Percentiles rank a stretch among this genome's conserved stretches.
Conservation (phyloP, 2,888 invertebrate species). For the Sicus ferrugineus region DNA sequence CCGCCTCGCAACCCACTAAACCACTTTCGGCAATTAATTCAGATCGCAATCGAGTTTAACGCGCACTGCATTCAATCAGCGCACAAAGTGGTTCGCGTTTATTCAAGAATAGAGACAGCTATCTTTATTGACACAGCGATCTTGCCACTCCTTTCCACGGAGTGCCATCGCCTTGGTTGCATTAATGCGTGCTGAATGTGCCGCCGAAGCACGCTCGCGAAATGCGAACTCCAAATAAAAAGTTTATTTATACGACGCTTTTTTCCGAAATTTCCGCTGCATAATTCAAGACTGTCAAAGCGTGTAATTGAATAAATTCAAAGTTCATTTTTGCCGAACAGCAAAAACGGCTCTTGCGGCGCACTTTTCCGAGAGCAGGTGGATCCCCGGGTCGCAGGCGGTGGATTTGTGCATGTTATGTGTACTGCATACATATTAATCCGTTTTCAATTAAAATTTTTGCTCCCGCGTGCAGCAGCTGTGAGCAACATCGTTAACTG, state of each 20-base stretch:
- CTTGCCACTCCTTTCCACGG: not conserved
- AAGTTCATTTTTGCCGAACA: not conserved
- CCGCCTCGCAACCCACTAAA: not conserved
- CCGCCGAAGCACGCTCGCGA: not conserved
- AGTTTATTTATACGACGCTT: not conserved
- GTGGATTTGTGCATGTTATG: not conserved
- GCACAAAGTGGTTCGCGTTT: conserved; percentile 11
- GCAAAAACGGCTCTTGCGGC: not conserved
- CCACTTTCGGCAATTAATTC: conserved; percentile 8
- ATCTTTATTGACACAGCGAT: not conserved
- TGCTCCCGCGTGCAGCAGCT: not conserved
- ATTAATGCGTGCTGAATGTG: too few relatives aligned
- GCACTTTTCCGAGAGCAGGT: not conserved
- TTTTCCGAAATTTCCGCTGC: not conserved
- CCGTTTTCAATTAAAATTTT: conserved; percentile 28
- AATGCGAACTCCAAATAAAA: not conserved
- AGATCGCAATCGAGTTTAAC: not conserved
- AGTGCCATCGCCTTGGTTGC: too few relatives aligned
- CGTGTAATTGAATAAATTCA: conserved; percentile 20
- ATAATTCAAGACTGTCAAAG: conserved; percentile 9
- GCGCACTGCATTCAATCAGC: conserved; percentile 10
- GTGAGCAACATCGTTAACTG: not conserved
- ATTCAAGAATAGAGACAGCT: not conserved
- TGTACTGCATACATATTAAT: conserved; percentile 9
- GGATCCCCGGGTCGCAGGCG: not conserved